phyloP scores from a whole-genome alignment of 2,888 invertebrate genomes.

The Toxonevra muliebris region DNA sequence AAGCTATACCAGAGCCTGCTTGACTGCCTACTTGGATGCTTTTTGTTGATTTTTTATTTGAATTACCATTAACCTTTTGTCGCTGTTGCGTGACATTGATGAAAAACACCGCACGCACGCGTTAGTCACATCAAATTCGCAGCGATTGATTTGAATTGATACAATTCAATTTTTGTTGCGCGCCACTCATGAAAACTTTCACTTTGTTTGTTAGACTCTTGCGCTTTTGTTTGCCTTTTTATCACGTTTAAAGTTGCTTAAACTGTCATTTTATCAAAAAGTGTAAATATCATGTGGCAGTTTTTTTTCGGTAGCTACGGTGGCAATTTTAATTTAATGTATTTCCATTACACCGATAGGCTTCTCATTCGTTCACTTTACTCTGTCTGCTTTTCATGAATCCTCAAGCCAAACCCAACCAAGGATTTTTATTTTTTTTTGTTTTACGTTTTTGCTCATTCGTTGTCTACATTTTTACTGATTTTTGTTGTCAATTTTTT shows the following conservation, averaged over 20 bases:
- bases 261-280: background rate
- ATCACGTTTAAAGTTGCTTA: conserved; percentile 3
- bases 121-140: background rate
- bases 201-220: background rate
- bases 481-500: background rate
- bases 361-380: background rate
- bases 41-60: background rate
- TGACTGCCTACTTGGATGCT: too few species aligned
- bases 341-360: background rate
- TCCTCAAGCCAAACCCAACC: too few species aligned
- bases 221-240: background rate
- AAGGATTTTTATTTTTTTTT: background rate
- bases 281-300: background rate
- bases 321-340: background rate
- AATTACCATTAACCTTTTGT: background rate
- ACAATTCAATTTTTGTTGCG: background rate
- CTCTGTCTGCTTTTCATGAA: background rate
- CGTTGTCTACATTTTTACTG: background rate
- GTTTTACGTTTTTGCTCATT: background rate
- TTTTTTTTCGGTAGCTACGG: background rate
- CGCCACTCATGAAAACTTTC: background rate
- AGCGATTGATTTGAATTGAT: conserved; percentile 2
- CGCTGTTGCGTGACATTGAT: background rate
- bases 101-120: too few species aligned
- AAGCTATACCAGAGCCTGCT: too few species aligned